Base-by-base conservation (phyloP, 1,140 invertebrate genomes). In the Drosophila lini region DNA sequence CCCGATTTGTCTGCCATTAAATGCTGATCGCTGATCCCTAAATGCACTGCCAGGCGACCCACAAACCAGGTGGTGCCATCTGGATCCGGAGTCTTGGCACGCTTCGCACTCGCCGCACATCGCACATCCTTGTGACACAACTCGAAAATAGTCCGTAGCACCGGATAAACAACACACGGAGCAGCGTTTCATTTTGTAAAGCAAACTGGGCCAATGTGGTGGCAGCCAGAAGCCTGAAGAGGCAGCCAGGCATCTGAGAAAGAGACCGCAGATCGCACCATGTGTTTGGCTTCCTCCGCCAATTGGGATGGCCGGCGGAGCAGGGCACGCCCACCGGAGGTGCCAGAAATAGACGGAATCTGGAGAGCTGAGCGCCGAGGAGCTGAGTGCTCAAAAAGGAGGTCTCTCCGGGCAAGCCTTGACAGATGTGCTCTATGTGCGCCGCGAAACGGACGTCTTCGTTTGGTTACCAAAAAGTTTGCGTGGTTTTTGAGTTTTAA, bases 221-320 rank as follows among this genome's bases (percentile, higher is more conserved):
- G 81, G 31, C 63, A 42, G 55, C 22, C 63, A 42, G 57, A 19
- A 34, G 56, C 34, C 34, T 2, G 0, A 16, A 50, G 48, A 55
- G 34, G 52, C 16, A 22, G 32, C 13, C 47, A 65, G 44, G 40
- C 48, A 52, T 15, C 47, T 62, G 31, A 55, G 67, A 65, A 67
- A 80, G 71, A 63, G 67, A 69, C 61, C 50, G 15, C 36, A 78
- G 76, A 89, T 88, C 85, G n/a, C 81, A 88, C 81, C 84, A 88
- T 88, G 78, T 88, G 84, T 74, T 74, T 74, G 53, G 53, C 41
- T 47, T 65, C 58, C 62, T 90, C 83, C 76, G 81, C 83, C 83
- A 88, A 88, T 88, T 83, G 77, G 50, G 70, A 41, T 19, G 38
- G 34, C 56, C 36, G 59, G 25, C 34, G 31, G 70, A 60, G 45